phyloP scores from a whole-genome alignment of 2,888 invertebrate genomes.

The Augiades crinisus region DNA sequence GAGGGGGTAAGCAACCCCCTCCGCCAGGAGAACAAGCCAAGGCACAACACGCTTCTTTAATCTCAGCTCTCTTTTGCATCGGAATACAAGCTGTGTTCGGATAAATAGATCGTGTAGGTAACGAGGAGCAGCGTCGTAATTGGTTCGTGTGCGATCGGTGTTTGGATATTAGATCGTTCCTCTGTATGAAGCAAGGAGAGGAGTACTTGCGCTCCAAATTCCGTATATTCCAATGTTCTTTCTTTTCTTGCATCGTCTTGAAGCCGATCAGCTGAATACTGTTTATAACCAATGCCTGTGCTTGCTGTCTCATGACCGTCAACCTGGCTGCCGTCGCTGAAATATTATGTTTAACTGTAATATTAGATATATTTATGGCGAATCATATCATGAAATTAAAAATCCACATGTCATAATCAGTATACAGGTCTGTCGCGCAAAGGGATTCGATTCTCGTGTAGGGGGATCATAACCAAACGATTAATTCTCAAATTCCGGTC shows the following conservation, averaged over 20 bases:
- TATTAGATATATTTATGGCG: background rate
- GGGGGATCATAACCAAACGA: too few relatives aligned
- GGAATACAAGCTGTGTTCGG: too few relatives aligned
- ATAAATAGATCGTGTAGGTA: too few relatives aligned
- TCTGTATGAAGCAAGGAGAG: conserved; percentile 40
- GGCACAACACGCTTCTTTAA: conserved; percentile 7
- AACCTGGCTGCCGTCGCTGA: conserved; percentile 54
- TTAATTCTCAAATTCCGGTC: too few relatives aligned
- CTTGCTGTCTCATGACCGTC: conserved; percentile 44
- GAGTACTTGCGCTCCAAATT: conserved; percentile 39
- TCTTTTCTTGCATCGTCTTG: conserved; percentile 32
- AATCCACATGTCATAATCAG: too few relatives aligned
- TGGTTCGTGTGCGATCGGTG: too few relatives aligned
- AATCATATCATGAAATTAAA: too few relatives aligned
- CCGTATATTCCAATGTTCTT: background rate
- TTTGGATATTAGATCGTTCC: conserved; percentile 7
- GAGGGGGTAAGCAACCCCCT: conserved; percentile 51
- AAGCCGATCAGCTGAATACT: conserved; percentile 34
- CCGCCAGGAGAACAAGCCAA: conserved; percentile 25
- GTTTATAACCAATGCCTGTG: conserved; percentile 36
- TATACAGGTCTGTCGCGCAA: too few relatives aligned
- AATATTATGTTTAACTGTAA: conserved; percentile 36
- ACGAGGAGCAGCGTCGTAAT: too few relatives aligned
- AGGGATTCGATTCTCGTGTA: too few relatives aligned
- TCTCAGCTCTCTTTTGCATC: conserved; percentile 11